Evolutionary conservation across 2,888 invertebrate species (phyloP).

Genomic region (Cyclophora albipunctata): DNA sequence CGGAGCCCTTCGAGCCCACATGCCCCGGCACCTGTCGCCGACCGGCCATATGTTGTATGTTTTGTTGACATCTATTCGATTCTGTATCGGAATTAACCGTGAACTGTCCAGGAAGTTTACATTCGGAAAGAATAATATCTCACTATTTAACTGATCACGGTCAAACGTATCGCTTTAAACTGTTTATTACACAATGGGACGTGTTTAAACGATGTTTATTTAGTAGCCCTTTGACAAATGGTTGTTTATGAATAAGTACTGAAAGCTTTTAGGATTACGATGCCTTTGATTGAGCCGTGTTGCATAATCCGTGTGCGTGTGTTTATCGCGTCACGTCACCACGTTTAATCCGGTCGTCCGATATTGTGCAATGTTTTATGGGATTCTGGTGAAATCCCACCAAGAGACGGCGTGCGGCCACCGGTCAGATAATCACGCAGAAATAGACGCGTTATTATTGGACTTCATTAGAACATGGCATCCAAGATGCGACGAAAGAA

Average conservation of each 20-base stretch:
- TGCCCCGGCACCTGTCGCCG: slow-evolving; percentile 59
- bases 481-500: slow-evolving; percentile 27
- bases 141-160: slow-evolving; percentile 17
- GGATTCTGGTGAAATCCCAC: slow-evolving; percentile 47
- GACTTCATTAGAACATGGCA: slow-evolving; percentile 55
- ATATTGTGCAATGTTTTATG: slow-evolving; percentile 57
- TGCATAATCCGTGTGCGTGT: slow-evolving; percentile 36
- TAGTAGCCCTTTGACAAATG: slow-evolving; percentile 28
- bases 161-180: slow-evolving; percentile 19
- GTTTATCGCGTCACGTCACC: slow-evolving; percentile 26
- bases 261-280: slow-evolving; percentile 48
- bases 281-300: slow-evolving; percentile 27
- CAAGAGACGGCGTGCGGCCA: slow-evolving; percentile 35
- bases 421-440: slow-evolving; percentile 53
- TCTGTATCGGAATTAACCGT: slow-evolving; percentile 33
- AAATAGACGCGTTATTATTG: slow-evolving; percentile 57
- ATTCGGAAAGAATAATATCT: slow-evolving; percentile 16
- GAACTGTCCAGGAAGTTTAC: slow-evolving; percentile 47
- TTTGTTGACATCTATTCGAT: slow-evolving; percentile 21
- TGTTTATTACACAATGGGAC: slow-evolving; percentile 5
- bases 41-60: slow-evolving; percentile 36
- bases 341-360: slow-evolving; percentile 34
- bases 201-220: slow-evolving; percentile 13
- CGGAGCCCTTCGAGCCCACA: slow-evolving; percentile 56
- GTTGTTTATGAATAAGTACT: slow-evolving; percentile 39